Base-by-base conservation (phyloP, 1,140 invertebrate species). In the Cyclina sinensis region DNA sequence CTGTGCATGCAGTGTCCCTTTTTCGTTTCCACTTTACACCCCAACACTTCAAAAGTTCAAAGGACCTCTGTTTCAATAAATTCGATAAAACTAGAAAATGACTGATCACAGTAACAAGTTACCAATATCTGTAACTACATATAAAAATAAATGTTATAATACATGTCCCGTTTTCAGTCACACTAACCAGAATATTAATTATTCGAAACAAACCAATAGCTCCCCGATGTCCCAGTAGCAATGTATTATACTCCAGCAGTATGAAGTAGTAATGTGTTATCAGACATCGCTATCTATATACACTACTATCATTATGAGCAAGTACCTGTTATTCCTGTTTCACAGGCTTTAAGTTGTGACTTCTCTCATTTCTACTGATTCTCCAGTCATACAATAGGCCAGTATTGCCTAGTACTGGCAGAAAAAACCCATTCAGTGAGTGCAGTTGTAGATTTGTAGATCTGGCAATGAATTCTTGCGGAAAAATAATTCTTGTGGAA, bases 271-370 rank as follows among this genome's bases (percentile, higher is more conserved):
- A 12, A 18, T 35, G 21, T 27, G 35, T 27, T 70, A 70, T 70
- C 65, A 37, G 35, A 30, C 35, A 37, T 32, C 37, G 65, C 32
- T 37, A 70, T 70, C 65, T 70, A 18, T n/a, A n/a, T 37, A 70
- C 65, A 18, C 24, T 39, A 70, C 32, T 39, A 39, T 16, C 35
- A 70, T 35, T 39, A 70, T 70, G 3, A 70, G 14, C 11, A n/a
- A n/a, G 14, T 70, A 70, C 65, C 65, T 70, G 65, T 70, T 70
- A 70, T 70, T 70, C 65, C 65, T 18, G 65, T 70, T 70, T 70
- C 65, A 70, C 65, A n/a, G 24, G 65, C 11, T 70, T 70, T 70
- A 70, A 70, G 14, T 11, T 70, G 65, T 39, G 65, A 70, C 65
- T 70, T 70, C 27, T 39, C 35, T 5, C 59, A 65, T n/a, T n/a